phyloP scores from a whole-genome alignment of 1,140 invertebrate species.

The Agrypnia vestita region DNA sequence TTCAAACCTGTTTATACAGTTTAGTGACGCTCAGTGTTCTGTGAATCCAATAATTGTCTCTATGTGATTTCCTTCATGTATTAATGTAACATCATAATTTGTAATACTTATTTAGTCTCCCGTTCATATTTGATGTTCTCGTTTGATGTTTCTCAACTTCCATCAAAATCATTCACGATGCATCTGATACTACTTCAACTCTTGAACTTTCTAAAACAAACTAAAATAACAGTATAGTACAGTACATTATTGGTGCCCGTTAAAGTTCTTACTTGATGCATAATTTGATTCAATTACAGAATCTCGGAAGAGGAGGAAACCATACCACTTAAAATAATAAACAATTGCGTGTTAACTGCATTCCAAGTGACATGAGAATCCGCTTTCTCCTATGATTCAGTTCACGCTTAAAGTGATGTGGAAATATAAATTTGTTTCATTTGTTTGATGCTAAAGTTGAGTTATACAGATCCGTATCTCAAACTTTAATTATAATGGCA shows the following conservation, averaged over 20 bases:
- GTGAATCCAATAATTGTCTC: constrained; percentile 16
- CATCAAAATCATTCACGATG: neutral
- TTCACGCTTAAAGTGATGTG: constrained; percentile 56
- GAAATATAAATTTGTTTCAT: constrained; percentile 30
- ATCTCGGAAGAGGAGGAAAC: constrained; percentile 59
- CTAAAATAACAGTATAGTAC: neutral
- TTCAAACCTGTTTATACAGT: constrained; percentile 29
- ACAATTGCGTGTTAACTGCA: constrained; percentile 67
- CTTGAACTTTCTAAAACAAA: neutral
- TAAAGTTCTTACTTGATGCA: neutral
- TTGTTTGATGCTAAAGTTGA: constrained; percentile 2
- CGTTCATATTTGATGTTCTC: constrained; percentile 33
- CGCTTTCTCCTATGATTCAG: constrained; percentile 62
- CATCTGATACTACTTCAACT: neutral
- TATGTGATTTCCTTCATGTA: constrained; percentile 21
- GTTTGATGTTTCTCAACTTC: constrained; percentile 41
- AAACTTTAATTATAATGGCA: constrained; percentile 3
- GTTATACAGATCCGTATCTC: neutral
- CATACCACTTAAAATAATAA: constrained; percentile 40
- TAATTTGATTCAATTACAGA: neutral
- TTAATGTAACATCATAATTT: constrained; percentile 42
- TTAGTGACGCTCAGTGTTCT: constrained; percentile 36
- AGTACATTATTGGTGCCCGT: neutral
- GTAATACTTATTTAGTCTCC: constrained; percentile 25
- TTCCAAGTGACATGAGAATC: constrained; percentile 74